Conservation (phyloP, 2,113 vertebrate species). For the Atlantisia rogersi region DNA sequence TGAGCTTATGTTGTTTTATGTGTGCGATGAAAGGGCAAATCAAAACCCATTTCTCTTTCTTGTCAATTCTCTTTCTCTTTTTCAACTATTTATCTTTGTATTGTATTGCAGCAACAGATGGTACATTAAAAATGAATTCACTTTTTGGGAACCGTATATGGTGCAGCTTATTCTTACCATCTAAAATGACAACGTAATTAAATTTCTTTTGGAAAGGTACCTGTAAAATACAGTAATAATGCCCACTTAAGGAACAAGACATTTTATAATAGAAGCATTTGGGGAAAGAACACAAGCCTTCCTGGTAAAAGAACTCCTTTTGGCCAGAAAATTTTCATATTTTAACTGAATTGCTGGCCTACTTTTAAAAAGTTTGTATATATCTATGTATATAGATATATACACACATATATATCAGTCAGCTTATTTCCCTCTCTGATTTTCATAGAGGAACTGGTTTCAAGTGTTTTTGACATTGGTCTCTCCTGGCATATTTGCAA, state of each 20-base stretch:
- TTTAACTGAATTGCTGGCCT: neutral
- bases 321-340: neutral
- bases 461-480: neutral
- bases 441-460: neutral
- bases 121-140: conserved; percentile 61
- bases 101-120: conserved; percentile 58
- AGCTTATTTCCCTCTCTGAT: neutral
- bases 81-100: conserved; percentile 56
- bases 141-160: conserved; percentile 13
- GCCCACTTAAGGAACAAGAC: neutral
- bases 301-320: neutral
- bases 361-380: neutral
- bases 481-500: neutral
- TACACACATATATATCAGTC: neutral
- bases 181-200: conserved; percentile 4
- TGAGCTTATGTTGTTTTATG: conserved; percentile 64
- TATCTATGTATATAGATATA: neutral
- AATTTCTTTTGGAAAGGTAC: neutral
- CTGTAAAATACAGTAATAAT: conserved; percentile 28
- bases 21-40: conserved; percentile 73
- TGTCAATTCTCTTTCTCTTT: conserved; percentile 63
- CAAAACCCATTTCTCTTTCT: conserved; percentile 67
- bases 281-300: neutral
- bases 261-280: neutral
- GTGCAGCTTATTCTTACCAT: neutral